Base-by-base conservation (phyloP, 2,113 vertebrate species). In the Clarias macrocephalus region DNA sequence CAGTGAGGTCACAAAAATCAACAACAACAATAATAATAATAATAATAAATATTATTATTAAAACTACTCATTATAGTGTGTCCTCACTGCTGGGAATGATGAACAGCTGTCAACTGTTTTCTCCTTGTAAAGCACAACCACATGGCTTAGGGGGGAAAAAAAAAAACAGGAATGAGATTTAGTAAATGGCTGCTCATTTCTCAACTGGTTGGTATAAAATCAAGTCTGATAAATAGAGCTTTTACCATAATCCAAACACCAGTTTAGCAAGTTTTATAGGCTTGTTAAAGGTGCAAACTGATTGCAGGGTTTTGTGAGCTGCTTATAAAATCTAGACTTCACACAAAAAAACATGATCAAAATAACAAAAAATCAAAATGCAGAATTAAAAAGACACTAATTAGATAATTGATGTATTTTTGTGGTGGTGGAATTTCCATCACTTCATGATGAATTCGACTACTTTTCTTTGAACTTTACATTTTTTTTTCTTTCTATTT, bases 261-360 rank as follows among this genome's bases (percentile, higher is more conserved):
- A 86, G 33, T 82, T 86, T 82, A 82, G 56, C 18, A 30, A 60
- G 30, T 10, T 86, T 82, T 82, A 82, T 66, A 72, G 76, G 76
- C 65, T 86, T 81, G 77, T 86, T 56, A 81, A 81, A 81, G 21
- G 5, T 56, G 30, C 33, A 68, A 70, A 68, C 70, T 63, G 85
- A 86, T 80, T 86, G 42, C 63, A 42, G 21, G 19, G 76, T 70
- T 59, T 65, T 76, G 28, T 54, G 62, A 65, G 75, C 60, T 54
- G 21, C 15, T 77, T 63, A 65, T 85, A 85, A 77, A 85, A 65
- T 62, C 73, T 54, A n/a, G 73, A 59, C 12, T 42, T 63, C 52
- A 42, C 56, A 54, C 4, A 66, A 18, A 62, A 30, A 85, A 48
- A 85, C 68, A 85, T 60, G 15, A 72, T 37, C 11, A 7, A 65